These are phyloP conservation scores for Molothrus ater DNA, from an alignment of 2,797 vertebrate genomes.

Conservation along the genomic window DNA sequence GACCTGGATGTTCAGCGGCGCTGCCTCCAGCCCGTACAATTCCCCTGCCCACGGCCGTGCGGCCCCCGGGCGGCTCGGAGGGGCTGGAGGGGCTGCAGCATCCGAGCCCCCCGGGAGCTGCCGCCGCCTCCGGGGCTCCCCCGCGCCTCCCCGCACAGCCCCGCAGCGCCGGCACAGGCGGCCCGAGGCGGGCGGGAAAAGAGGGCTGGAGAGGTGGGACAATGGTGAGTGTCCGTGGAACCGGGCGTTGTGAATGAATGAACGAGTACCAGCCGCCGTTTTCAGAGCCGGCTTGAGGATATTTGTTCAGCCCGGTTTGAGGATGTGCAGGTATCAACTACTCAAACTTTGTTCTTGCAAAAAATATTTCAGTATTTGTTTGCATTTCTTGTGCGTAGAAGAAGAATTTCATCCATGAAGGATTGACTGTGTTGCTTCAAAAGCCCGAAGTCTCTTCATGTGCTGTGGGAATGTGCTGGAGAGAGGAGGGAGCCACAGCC, in stretches of 20 bases:
- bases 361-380: not conserved
- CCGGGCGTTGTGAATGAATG: not conserved
- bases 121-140: not conserved
- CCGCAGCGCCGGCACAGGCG: accelerated
- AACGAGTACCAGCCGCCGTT: not conserved
- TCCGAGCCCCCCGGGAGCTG: too few species aligned
- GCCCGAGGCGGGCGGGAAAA: too few species aligned
- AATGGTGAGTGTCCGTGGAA: accelerated
- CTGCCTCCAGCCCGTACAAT: not conserved
- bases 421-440: not conserved
- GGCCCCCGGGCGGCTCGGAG: not conserved
- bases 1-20: not conserved
- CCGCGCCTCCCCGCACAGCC: not conserved
- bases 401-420: not conserved
- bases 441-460: not conserved
- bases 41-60: too few species aligned
- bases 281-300: not conserved
- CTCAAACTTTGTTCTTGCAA: not conserved
- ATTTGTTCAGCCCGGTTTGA: not conserved
- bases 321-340: too few species aligned
- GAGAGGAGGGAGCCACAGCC: accelerated
- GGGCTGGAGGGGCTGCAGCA: not conserved
- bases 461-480: not conserved
- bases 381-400: not conserved
- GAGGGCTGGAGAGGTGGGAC: accelerated